Conservation (phyloP, 2,113 vertebrate genomes). For the Eulemur rufifrons region DNA sequence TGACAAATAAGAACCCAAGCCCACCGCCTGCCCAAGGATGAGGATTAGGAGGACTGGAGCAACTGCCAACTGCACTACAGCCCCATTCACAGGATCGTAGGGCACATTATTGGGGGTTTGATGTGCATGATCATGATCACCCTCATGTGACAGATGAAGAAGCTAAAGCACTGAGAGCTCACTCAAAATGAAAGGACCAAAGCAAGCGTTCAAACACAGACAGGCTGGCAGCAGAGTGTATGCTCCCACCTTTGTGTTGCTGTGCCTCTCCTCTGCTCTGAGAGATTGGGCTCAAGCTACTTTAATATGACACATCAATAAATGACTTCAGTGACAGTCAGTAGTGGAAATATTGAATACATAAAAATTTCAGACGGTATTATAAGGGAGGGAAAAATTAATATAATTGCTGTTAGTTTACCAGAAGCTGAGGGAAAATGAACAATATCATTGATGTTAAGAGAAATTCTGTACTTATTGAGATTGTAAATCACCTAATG, state of each 20-base stretch:
- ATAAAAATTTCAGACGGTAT: constrained; percentile 5
- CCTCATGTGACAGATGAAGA: background rate
- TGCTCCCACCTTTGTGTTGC: rapidly evolving
- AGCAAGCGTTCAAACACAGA: background rate
- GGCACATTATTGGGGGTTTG: background rate
- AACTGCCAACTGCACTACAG: background rate
- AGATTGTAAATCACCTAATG: constrained; percentile 36
- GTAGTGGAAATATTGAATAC: background rate
- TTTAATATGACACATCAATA: background rate
- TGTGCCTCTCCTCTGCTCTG: background rate
- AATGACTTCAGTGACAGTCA: background rate
- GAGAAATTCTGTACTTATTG: background rate
- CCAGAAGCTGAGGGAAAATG: constrained; percentile 18
- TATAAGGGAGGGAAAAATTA: background rate
- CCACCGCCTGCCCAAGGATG: background rate
- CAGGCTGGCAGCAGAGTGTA: too few relatives aligned
- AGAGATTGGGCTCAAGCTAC: background rate
- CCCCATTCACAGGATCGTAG: background rate
- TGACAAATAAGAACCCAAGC: background rate
- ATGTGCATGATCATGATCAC: background rate
- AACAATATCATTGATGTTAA: constrained; percentile 14
- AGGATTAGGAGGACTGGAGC: background rate
- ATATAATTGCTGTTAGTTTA: constrained; percentile 14
- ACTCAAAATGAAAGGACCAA: background rate
- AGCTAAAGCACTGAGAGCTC: background rate